Conservation (phyloP, 2,797 vertebrate genomes). For the Hephaestus fuliginosus region DNA sequence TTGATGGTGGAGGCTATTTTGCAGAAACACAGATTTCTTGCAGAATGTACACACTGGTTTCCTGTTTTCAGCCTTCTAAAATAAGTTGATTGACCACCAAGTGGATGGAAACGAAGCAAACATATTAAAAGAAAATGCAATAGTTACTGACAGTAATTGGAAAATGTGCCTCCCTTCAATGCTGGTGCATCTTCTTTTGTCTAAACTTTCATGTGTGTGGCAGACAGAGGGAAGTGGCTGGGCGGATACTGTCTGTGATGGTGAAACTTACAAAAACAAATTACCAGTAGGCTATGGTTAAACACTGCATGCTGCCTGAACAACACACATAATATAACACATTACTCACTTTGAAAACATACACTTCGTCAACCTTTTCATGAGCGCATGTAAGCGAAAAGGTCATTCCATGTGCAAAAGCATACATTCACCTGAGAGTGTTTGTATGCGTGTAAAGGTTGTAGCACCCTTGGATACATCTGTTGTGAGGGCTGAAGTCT, state of each 20-base stretch:
- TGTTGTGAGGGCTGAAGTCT: background rate
- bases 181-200: background rate
- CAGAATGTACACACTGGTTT: background rate
- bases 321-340: conserved; percentile 1
- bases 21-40: conserved; percentile 37
- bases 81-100: background rate
- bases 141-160: background rate
- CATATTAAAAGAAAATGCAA: background rate
- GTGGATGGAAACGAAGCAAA: background rate
- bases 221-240: background rate
- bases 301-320: conserved; percentile 5
- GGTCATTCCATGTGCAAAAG: conserved; percentile 6
- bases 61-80: background rate
- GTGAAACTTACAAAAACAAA: background rate
- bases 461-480: background rate
- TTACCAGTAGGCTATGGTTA: background rate
- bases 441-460: background rate
- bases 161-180: background rate
- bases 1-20: conserved; percentile 30
- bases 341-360: conserved; percentile 19
- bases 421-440: background rate
- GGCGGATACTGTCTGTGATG: background rate
- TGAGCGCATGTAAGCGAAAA: conserved; percentile 4
- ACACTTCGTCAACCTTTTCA: background rate
- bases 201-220: background rate